Evolutionary conservation across 2,888 invertebrate genomes (phyloP).

Genomic region (Trichopria drosophilae): DNA sequence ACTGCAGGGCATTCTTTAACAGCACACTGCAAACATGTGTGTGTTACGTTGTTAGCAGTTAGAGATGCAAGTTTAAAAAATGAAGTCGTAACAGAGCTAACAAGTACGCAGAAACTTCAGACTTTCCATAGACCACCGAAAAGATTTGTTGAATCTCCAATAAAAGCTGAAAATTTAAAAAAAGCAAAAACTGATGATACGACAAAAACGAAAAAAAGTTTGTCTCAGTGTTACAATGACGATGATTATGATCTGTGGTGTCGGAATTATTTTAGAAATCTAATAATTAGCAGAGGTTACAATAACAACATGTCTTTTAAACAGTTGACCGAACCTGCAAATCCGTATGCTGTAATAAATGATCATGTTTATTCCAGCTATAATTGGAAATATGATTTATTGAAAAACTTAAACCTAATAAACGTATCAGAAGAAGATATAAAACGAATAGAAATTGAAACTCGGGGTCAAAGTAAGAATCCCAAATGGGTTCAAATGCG

Average conservation of each 20-base stretch:
- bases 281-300: neutral
- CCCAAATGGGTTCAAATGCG: neutral
- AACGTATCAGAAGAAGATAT: neutral
- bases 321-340: constrained; percentile 8
- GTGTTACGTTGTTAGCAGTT: neutral
- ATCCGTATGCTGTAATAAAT: neutral
- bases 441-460: neutral
- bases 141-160: constrained; percentile 9
- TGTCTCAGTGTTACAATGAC: too few relatives aligned
- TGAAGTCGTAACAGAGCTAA: neutral
- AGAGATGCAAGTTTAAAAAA: neutral
- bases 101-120: constrained; percentile 13
- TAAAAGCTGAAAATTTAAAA: constrained; percentile 4
- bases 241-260: constrained; percentile 6
- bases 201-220: neutral
- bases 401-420: neutral
- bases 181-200: neutral
- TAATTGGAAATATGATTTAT: neutral
- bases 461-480: constrained; percentile 4
- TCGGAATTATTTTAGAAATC: neutral
- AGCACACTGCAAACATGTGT: constrained; percentile 16
- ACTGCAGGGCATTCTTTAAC: constrained; percentile 2
- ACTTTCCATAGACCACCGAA: constrained; percentile 11
- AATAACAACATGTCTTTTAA: constrained; percentile 7
- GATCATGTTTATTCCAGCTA: constrained; percentile 2